Base-by-base conservation (phyloP, 2,888 invertebrate genomes). In the Sabatieria punctata region DNA sequence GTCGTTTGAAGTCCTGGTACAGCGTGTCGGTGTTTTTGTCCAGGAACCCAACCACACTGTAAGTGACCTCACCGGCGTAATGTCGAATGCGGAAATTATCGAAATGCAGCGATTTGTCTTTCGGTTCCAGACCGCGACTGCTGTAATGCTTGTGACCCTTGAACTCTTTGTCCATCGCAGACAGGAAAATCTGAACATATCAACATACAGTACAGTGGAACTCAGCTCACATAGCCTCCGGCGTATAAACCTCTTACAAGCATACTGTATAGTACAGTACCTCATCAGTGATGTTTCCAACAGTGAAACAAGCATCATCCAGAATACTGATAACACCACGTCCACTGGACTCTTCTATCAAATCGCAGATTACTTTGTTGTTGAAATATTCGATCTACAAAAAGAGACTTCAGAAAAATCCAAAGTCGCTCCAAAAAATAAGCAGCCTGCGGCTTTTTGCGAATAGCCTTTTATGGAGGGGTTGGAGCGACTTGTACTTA, bases 1-100 rank as follows among this genome's bases (percentile, higher is more conserved):
- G 71, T 25, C 95, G 73, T 71, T 93, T 95, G 62, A 95, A 85
- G 70, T 95, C 93, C 73, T 91, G 91, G 73, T 85, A 95, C 42
- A 95, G 73, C 0, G 85, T 83, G 68, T 95, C 95, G 68, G 82
- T 86, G 72, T 95, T 95, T 72, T 95, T 95, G 68, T 95, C 93
- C 68, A 95, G 77, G 71, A 95, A 95, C 1, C 89, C 88, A 15
- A 74, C 74, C 19, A 89, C 77, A 46, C 77, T 78, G 72, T 95
- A 95, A 15, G 83, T 82, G 25, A 95, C 95, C 63, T 91, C 86
- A 3, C 95, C 95, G 0, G 95, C 95, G 67, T 95, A 95, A 68
- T 95, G 95, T 15, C 81, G 82, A 63, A 60, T 71, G 61, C 67
- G 61, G 57, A 69, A 68, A 57, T 68, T 66, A 36, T 64, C 64